These are phyloP conservation scores for Atrina japonica DNA, from an alignment of 2,888 invertebrate species.

Conservation along the genomic window DNA sequence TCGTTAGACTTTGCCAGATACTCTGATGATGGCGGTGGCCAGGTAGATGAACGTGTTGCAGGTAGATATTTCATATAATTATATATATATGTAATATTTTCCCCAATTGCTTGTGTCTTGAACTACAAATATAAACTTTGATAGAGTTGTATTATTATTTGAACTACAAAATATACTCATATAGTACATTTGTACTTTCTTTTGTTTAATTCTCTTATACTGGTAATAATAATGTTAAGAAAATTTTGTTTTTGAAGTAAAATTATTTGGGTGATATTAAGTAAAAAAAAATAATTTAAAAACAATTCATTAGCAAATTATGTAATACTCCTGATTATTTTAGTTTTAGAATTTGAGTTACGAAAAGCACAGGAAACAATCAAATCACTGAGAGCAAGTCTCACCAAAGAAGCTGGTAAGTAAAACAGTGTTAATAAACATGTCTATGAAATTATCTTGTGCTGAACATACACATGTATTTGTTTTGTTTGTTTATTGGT, in stretches of 20 bases:
- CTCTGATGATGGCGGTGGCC: slow-evolving; percentile 91
- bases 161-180: neutral
- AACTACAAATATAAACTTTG: neutral
- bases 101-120: neutral
- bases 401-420: slow-evolving; percentile 84
- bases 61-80: slow-evolving; percentile 65
- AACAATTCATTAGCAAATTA: no score
- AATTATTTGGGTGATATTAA: no score
- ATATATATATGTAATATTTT: neutral
- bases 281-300: no score
- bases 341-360: slow-evolving; percentile 91
- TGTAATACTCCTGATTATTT: slow-evolving; percentile 2
- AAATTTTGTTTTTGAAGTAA: no score
- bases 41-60: slow-evolving; percentile 90
- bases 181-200: neutral
- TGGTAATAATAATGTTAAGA: no score
- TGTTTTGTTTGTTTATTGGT: no score
- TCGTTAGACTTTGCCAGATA: slow-evolving; percentile 92
- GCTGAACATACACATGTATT: no score
- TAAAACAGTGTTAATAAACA: no score
- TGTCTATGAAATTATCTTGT: no score
- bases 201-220: neutral
- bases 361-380: slow-evolving; percentile 93
- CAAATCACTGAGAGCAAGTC: slow-evolving; percentile 88
- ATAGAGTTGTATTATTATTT: neutral